Conservation (phyloP, 2,797 vertebrate genomes). For the Tamandua tetradactyla region DNA sequence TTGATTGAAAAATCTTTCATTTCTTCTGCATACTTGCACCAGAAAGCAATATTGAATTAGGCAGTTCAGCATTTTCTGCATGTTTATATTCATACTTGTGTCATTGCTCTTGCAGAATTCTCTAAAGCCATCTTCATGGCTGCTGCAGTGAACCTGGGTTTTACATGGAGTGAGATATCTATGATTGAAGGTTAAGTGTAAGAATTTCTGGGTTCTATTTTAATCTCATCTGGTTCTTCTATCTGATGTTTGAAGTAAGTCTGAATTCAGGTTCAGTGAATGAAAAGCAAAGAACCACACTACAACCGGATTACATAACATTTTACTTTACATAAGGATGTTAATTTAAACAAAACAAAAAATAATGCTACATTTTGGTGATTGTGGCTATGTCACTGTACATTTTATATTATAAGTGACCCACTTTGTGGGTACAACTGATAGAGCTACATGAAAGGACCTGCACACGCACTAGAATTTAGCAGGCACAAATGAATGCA, state of each 20-base stretch:
- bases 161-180: background rate
- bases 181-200: background rate
- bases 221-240: constrained; percentile 5
- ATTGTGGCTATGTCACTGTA: background rate
- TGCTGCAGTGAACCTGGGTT: background rate
- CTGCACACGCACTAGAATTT: background rate
- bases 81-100: constrained; percentile 45
- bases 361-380: background rate
- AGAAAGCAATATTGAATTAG: background rate
- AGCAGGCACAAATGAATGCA: background rate
- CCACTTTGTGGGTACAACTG: background rate
- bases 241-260: constrained; percentile 12
- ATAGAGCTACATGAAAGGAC: background rate
- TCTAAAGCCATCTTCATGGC: background rate
- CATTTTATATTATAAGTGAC: background rate
- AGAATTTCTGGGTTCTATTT: constrained; percentile 21
- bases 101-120: constrained; percentile 41
- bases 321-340: constrained; percentile 5
- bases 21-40: constrained; percentile 55
- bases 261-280: constrained; percentile 3
- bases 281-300: background rate
- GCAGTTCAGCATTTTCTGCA: constrained; percentile 28
- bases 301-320: background rate
- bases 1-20: constrained; percentile 62
- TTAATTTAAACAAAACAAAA: background rate